These are phyloP conservation scores for Caenorhabditis sp. DNA, from an alignment of 2,888 invertebrate genomes.

Conservation along the genomic window DNA sequence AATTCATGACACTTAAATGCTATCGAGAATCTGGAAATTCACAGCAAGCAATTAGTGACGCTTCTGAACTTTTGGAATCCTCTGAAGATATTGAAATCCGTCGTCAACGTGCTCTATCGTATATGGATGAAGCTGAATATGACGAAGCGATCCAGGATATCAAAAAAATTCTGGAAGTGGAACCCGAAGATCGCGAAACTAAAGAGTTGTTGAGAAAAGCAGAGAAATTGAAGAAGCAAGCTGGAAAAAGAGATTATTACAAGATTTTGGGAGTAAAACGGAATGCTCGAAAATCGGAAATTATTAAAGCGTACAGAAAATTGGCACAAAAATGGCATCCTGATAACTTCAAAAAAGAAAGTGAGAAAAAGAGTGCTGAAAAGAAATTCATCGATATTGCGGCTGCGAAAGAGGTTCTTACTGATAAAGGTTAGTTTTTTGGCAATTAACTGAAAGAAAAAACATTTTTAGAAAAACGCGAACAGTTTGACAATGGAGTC, in stretches of 20 bases:
- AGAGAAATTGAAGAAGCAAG: conserved; percentile 88
- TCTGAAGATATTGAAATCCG: conserved; percentile 80
- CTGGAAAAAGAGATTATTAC: conserved; percentile 93
- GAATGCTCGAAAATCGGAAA: conserved; percentile 88
- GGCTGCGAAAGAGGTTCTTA: conserved; percentile 92
- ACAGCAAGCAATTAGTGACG: conserved; percentile 80
- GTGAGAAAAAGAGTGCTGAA: conserved; percentile 81
- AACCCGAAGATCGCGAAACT: conserved; percentile 82
- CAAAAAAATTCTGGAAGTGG: conserved; percentile 84
- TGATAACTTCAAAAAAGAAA: conserved; percentile 86
- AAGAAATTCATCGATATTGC: conserved; percentile 98
- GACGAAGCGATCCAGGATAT: conserved; percentile 85
- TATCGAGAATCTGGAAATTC: conserved; percentile 77
- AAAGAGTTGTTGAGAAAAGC: conserved; percentile 87
- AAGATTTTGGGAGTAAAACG: conserved; percentile 89
- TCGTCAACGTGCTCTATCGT: conserved; percentile 91
- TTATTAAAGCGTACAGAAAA: conserved; percentile 93
- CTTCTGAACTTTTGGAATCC: conserved; percentile 81
- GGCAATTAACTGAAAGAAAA: background rate
- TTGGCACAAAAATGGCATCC: conserved; percentile 99
- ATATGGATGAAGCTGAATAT: conserved; percentile 91
- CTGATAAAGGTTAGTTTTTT: conserved; percentile 75
- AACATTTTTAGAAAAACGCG: conserved; percentile 84
- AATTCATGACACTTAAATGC: conserved; percentile 81
- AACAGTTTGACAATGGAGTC: conserved; percentile 89